Base-by-base conservation (phyloP, 2,113 vertebrate species). In the Heliornis fulica region DNA sequence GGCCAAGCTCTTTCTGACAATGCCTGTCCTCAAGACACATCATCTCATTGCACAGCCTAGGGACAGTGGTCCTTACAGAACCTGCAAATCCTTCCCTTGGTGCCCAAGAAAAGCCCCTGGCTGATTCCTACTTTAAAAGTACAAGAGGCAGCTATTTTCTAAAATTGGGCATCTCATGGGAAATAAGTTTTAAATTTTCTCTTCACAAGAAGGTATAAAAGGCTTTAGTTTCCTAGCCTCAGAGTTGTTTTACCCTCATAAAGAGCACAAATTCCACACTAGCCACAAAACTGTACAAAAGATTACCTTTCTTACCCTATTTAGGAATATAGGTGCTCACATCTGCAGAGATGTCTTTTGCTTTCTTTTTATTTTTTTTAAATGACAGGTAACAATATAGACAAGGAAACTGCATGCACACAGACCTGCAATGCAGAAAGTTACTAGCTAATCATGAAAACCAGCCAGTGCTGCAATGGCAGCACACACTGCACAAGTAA, bases 371-470 rank as follows among this genome's bases (percentile, higher is more conserved):
- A n/a, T 66, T 25, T 50, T 65, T 22, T 31, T 71, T 83, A 71
- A 45, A 79, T 20, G 36, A 59, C 41, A 65, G 22, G 54, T 95
- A 93, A 90, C 11, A 3, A 80, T 38, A 64, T 0, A 74, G n/a
- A 28, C 29, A 56, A 75, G 0, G 3, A 68, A 80, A 38, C 54
- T 31, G 48, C 60, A 46, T 5, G 28, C n/a, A 57, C 29, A 32
- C 34, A 88, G 68, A 80, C 32, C 88, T 65, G 90, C 95, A 95
- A 80, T 95, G 90, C 92, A 95, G 94, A 38, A 83, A 69, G 15
- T 66, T 77, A 72, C 53, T 57, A 46, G 59, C 76, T 89, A 38
- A 77, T 29, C 1, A 1, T 54, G 64, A 80, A 80, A 69, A 90
- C 0, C 40, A 64, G 61, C 45, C 70, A 80, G 53, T 36, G 71